Percentiles rank a stretch among this genome's conserved stretches.
Conservation (phyloP, 2,113 vertebrate genomes). For the Gnathonemus longibarbis region DNA sequence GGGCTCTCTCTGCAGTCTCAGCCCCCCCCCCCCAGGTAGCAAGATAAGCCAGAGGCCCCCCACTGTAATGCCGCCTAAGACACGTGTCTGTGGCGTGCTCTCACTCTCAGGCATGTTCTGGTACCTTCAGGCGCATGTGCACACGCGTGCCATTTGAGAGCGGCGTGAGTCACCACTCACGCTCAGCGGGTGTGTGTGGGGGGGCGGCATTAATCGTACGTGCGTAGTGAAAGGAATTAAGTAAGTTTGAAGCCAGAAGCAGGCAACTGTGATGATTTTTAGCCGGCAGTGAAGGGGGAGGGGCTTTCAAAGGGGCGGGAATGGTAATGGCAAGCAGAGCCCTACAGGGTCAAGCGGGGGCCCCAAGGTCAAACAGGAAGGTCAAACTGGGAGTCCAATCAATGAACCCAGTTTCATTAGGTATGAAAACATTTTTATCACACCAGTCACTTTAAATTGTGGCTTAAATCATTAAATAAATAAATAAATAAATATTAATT, state of each 20-base stretch:
- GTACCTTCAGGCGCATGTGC: not conserved
- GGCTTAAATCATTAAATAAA: not conserved
- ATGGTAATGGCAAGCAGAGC: not conserved
- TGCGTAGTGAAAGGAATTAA: not conserved
- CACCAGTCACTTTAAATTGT: not conserved
- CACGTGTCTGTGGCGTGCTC: not conserved
- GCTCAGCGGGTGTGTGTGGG: not conserved
- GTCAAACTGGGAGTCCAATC: not conserved
- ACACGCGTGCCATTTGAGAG: not conserved
- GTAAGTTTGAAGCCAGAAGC: not conserved
- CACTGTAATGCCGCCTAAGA: not conserved
- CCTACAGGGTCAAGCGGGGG: not conserved
- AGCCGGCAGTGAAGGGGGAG: not conserved
- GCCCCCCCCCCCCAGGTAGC: constrained; percentile 26
- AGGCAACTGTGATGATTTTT: not conserved
- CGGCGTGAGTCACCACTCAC: not conserved
- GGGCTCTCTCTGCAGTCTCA: not conserved
- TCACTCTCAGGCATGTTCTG: not conserved
- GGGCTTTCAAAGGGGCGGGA: not conserved
- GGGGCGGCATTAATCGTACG: not conserved
- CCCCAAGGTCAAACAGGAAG: not conserved
- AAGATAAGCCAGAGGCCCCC: constrained; percentile 11
- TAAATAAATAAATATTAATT: not conserved
- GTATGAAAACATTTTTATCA: not conserved
- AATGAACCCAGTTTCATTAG: not conserved